Base-by-base conservation (phyloP, 1,140 invertebrate species). In the Himalopsyche phryganea region DNA sequence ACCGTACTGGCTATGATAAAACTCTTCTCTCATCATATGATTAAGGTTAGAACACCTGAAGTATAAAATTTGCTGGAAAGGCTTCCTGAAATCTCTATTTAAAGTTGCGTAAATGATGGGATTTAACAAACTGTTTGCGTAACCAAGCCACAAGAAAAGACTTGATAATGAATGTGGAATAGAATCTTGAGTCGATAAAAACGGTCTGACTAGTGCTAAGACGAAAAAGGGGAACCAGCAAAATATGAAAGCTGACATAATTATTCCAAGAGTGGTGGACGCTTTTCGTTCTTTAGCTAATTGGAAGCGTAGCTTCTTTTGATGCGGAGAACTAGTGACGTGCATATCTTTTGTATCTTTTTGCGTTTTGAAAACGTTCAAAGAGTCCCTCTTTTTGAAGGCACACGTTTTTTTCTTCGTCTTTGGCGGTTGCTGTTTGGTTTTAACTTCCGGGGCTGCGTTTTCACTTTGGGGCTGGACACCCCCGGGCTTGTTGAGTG, bases 141-240 rank as follows among this genome's bases (percentile, higher is more conserved):
- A 98, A 56, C 94, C 93, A 50, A 96, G 77, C 94, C 94, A 96
- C 18, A 92, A 81, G 68, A 94, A 76, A 65, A 88, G 61, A 35
- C 81, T 74, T 66, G 85, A 82, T 81, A 97, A 69, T 79, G 91
- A 70, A 81, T 85, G 91, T 78, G 82, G 86, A 56, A 88, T 88
- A 50, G 80, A 75, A 38, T 83, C 75, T 42, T 78, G 83, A 54
- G 83, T 81, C 3, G 65, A 58, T 2, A 90, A 76, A 68, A 95
- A 95, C n/a, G 86, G 91, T 67, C 86, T 81, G 23, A 96, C 83
- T 7, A 96, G 74, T 1, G 94, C 93, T 28, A 96, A 79, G 6
- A 97, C 90, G 74, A 98, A 98, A 73, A 97, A 99, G 1, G 96
- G 96, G 28, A 98, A 76, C 96, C 96, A 99, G 71, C 96, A 98